phyloP scores from a whole-genome alignment of 2,888 invertebrate species.

The Sylvicola cinctus region DNA sequence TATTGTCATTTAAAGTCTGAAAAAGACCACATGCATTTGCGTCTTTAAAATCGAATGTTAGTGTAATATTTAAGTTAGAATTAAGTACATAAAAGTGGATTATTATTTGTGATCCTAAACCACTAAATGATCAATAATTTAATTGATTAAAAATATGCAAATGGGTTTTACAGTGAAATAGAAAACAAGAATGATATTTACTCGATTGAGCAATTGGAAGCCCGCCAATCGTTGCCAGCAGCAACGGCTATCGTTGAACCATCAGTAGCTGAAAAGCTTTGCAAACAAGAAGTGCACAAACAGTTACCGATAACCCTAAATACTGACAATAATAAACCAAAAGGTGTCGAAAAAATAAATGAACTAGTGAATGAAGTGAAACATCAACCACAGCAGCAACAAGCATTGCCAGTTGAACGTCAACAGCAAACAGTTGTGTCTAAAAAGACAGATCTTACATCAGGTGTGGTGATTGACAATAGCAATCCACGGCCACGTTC shows the following conservation, averaged over 20 bases:
- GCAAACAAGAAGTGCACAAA: background rate
- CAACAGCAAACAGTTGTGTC: background rate
- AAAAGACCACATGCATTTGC: too few relatives aligned
- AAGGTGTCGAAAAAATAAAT: slow-evolving; percentile 4
- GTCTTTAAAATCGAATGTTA: too few relatives aligned
- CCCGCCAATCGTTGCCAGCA: slow-evolving; percentile 12
- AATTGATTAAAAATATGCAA: too few relatives aligned
- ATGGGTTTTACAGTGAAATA: slow-evolving; percentile 24
- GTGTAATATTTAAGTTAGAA: too few relatives aligned
- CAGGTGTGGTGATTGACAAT: slow-evolving; percentile 10
- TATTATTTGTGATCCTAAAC: too few relatives aligned
- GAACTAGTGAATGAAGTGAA: background rate
- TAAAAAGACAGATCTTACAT: slow-evolving; percentile 5
- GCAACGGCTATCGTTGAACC: too few relatives aligned
- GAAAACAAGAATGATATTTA: slow-evolving; percentile 27
- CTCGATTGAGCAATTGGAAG: slow-evolving; percentile 26
- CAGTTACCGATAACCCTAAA: background rate
- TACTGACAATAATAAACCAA: slow-evolving; percentile 2
- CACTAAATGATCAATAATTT: too few relatives aligned
- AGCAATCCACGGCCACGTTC: slow-evolving; percentile 11
- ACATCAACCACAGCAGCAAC: background rate
- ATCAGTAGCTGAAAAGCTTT: too few relatives aligned
- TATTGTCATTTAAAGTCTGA: too few relatives aligned
- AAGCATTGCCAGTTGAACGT: background rate
- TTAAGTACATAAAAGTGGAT: too few relatives aligned